Conservation (phyloP, 2,888 invertebrate genomes). For the Serrognathus titanus region DNA sequence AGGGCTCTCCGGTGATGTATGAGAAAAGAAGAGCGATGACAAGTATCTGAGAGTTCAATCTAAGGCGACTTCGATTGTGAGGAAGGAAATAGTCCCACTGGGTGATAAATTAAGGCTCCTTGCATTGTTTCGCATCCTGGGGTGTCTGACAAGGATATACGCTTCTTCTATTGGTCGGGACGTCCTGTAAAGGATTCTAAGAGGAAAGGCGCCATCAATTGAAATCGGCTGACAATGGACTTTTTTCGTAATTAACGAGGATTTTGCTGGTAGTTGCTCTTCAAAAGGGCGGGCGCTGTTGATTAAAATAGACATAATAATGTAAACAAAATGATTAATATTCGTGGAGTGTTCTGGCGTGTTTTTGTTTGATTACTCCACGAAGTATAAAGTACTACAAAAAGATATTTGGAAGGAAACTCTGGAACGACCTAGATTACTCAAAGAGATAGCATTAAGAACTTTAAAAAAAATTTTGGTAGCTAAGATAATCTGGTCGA, state of each 20-base stretch:
- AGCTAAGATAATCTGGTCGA: too few species aligned
- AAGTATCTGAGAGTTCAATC: conserved; percentile 46
- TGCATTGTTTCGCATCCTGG: conserved; percentile 47
- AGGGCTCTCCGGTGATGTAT: conserved; percentile 25
- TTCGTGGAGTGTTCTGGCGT: not conserved
- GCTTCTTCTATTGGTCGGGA: conserved; percentile 37
- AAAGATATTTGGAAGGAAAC: too few species aligned
- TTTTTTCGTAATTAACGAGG: conserved; percentile 46
- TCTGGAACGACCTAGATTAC: too few species aligned
- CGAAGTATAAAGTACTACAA: too few species aligned
- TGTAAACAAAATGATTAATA: conserved; percentile 20
- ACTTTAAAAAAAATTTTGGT: too few species aligned
- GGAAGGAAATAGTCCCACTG: conserved; percentile 47
- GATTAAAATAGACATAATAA: not conserved
- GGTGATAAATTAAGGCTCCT: conserved; percentile 48
- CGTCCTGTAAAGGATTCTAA: conserved; percentile 40
- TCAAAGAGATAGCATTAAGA: too few species aligned
- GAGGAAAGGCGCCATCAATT: conserved; percentile 44
- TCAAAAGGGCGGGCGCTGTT: conserved; percentile 8
- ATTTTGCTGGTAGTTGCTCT: conserved; percentile 31
- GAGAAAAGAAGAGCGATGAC: conserved; percentile 42
- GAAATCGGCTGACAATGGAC: conserved; percentile 45
- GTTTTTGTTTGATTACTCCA: not conserved
- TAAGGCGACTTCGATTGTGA: conserved; percentile 45
- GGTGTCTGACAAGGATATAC: conserved; percentile 48